Evolutionary conservation across 2,797 vertebrate species (phyloP).

Genomic region (Chromis chromis): DNA sequence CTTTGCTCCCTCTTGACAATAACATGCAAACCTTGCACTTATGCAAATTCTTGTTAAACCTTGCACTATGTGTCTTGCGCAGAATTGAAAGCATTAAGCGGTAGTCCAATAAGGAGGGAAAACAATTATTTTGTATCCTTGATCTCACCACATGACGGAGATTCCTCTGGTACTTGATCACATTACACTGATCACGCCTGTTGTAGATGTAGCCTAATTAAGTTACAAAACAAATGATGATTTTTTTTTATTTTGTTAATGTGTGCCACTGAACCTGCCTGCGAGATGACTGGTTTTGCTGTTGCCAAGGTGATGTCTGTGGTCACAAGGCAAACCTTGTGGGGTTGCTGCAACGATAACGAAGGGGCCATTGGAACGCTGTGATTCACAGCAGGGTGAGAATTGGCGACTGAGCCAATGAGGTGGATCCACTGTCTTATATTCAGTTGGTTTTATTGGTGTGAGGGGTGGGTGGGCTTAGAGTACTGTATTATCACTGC

Average conservation of each 20-base stretch:
- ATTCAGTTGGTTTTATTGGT: constrained; percentile 57
- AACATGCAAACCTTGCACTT: constrained; percentile 79
- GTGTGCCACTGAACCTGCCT: constrained; percentile 77
- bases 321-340: constrained; percentile 54
- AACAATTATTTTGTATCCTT: constrained; percentile 54
- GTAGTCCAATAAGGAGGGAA: constrained; percentile 54
- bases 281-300: constrained; percentile 63
- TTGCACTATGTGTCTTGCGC: constrained; percentile 76
- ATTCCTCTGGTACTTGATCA: constrained; percentile 71
- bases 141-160: constrained; percentile 56
- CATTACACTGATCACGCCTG: constrained; percentile 69
- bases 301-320: constrained; percentile 73
- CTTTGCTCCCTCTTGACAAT: constrained; percentile 80
- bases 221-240: constrained; percentile 68
- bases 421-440: constrained; percentile 63
- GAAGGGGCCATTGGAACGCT: constrained; percentile 63
- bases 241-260: constrained; percentile 40
- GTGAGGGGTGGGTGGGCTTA: constrained; percentile 55
- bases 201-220: constrained; percentile 76
- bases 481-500: constrained; percentile 72
- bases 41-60: constrained; percentile 84
- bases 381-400: constrained; percentile 61
- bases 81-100: constrained; percentile 60
- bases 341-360: constrained; percentile 63
- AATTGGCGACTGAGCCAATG: constrained; percentile 40